These are phyloP conservation scores for Lepidonotus clava DNA, from an alignment of 2,888 invertebrate species.

Conservation along the genomic window DNA sequence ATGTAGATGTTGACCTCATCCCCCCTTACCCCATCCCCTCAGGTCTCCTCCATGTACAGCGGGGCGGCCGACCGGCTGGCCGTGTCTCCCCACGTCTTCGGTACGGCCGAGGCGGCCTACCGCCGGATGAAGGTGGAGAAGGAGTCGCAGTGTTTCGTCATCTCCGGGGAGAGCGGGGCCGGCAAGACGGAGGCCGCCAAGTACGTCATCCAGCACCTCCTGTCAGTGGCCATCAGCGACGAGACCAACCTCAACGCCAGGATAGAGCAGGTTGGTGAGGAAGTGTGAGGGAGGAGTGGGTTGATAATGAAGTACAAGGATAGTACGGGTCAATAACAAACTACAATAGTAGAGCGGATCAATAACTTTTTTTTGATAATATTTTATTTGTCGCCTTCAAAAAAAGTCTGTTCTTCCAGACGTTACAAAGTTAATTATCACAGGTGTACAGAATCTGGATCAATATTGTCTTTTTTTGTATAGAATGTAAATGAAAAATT, in stretches of 20 bases:
- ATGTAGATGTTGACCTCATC: no score
- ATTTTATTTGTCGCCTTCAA: no score
- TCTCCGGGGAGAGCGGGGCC: conserved; percentile 77
- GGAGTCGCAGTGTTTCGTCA: conserved; percentile 75
- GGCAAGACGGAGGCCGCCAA: conserved; percentile 73
- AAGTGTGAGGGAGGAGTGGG: no score
- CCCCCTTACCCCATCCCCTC: neutral
- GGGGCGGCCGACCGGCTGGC: neutral
- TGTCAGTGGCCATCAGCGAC: conserved; percentile 66
- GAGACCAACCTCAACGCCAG: conserved; percentile 70
- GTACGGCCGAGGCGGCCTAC: conserved; percentile 18
- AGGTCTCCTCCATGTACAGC: conserved; percentile 20
- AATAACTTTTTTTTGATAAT: no score
- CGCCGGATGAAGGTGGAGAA: conserved; percentile 58
- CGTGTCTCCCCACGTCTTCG: conserved; percentile 29
- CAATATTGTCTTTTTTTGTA: no score
- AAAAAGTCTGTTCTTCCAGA: no score
- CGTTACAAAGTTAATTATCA: no score
- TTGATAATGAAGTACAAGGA: no score
- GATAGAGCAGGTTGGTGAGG: conserved; percentile 73
- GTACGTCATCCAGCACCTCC: conserved; percentile 71
- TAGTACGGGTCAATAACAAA: no score
- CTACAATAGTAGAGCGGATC: no score
- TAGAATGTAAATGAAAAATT: no score
- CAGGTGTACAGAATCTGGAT: no score